Evolutionary conservation across 1,140 invertebrate genomes (phyloP), one percentile per base, ranked within the genome.

Genomic region (Thalassaphorura encarpata): DNA sequence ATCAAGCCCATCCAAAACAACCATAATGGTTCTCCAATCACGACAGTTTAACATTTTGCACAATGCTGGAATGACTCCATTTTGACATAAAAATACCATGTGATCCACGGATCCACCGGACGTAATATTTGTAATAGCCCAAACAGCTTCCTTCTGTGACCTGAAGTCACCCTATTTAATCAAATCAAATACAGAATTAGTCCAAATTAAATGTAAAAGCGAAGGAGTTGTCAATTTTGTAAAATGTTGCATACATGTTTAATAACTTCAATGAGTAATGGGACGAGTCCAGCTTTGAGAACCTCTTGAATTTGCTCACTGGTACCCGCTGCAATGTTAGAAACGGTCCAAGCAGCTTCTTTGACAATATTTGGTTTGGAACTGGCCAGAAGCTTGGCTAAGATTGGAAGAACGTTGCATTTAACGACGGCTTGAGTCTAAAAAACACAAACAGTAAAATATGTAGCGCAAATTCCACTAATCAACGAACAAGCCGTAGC

Each of bases 401-500:
- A 77, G 60, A 83, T 74, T 4, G 77, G 73, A 5, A 98, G 74
- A 52, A 83, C 89, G 13, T 85, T 87, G 48, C 81, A 80, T 48
- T 82, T 75, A 21, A 99, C 80, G 6, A 97, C 90, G 13, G 81
- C 75, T 70, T 99, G 92, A 15, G 96, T 99, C 80, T 97, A 81
- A 18, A 56, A 48, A 26, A 48, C 11, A 13, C 13, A 56, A 33
- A 3, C n/a, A n/a, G n/a, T n/a, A n/a, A n/a, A n/a, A n/a, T n/a
- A n/a, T n/a, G n/a, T n/a, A n/a, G n/a, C n/a, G n/a, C n/a, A n/a
- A n/a, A n/a, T n/a, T n/a, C n/a, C n/a, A n/a, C n/a, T n/a, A n/a
- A n/a, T n/a, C n/a, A n/a, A n/a, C n/a, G n/a, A n/a, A n/a, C n/a
- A n/a, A n/a, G n/a, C n/a, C n/a, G n/a, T n/a, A n/a, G n/a, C n/a